Evolutionary conservation across 2,797 vertebrate species (phyloP), one percentile per base, ranked within the genome.

Genomic region (Xenentodon cancila): DNA sequence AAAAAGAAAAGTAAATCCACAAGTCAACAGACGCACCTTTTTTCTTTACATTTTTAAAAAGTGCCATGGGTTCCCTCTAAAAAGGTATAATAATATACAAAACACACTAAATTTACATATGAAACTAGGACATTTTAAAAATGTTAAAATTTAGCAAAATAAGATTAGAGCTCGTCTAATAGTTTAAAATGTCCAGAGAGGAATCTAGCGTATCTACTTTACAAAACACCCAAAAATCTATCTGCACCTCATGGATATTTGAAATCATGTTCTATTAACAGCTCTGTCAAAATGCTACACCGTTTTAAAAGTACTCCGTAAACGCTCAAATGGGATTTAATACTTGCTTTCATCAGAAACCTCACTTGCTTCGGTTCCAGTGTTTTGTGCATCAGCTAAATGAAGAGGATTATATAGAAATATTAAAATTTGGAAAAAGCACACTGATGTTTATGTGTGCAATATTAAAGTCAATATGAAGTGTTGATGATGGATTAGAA

Each of bases 311-410:
- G 21, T 16, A 51, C 40, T 74, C n/a, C 40, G 18, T 34, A 60
- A 22, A 8, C 30, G 15, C 56, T n/a, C 55, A 48, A 30, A 61
- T 25, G 34, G 34, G 3, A 71, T 51, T 58, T 68, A 84, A 86
- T 93, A 93, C 92, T 93, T 94, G 92, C 93, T 92, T 93, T 93
- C 89, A 60, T 90, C 84, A 61, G 90, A 88, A 84, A 86, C 77
- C 74, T 92, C 91, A 82, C 73, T 85, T 27, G 85, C 82, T 79
- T 89, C 87, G 51, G 82, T 77, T 64, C 73, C 85, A 59, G 76
- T 64, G 71, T 92, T 88, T 59, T 62, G 81, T 62, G 85, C 73
- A 66, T 89, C 85, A 56, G 89, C 92, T 92, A 84, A 66, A 88
- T 42, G 59, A 71, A 73, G 82, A 5, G 16, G 37, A 40, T 40